Evolutionary conservation across 2,113 vertebrate species (phyloP).

Genomic region (western clawed frog (Xenopus tropicalis)): DNA sequence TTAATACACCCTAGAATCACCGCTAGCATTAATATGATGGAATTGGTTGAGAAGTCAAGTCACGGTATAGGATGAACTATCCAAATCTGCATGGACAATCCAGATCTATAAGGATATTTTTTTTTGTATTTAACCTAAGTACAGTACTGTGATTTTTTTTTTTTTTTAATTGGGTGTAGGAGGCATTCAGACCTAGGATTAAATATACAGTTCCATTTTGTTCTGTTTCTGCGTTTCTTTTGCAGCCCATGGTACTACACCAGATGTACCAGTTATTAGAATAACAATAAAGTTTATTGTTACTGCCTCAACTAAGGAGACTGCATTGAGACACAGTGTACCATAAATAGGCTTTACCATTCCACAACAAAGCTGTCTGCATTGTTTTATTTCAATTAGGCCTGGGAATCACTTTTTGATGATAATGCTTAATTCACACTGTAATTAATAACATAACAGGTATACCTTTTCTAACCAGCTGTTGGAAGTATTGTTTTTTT

Average conservation of each 20-base stretch:
- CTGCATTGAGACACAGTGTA: rapidly evolving
- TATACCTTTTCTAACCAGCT: not conserved
- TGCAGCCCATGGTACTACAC: not conserved
- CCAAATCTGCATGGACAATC: no score
- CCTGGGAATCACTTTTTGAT: not conserved
- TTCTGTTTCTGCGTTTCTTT: not conserved
- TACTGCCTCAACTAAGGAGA: not conserved
- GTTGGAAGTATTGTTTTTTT: not conserved
- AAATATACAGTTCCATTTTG: no score
- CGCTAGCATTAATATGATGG: no score
- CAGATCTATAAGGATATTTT: no score
- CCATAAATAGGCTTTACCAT: conserved; percentile 27
- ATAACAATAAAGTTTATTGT: conserved; percentile 26
- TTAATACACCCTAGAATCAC: no score
- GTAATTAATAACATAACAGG: not conserved
- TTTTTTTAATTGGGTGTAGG: no score
- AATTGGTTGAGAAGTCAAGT: no score
- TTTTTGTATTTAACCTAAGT: no score
- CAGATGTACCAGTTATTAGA: conserved; percentile 28
- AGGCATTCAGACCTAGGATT: no score
- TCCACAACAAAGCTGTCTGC: not conserved
- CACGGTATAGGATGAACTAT: no score
- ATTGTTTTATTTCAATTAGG: not conserved
- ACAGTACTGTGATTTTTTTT: no score
- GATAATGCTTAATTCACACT: not conserved